phyloP scores from a whole-genome alignment of 2,113 vertebrate genomes.

The Boleophthalmus pectinirostris region DNA sequence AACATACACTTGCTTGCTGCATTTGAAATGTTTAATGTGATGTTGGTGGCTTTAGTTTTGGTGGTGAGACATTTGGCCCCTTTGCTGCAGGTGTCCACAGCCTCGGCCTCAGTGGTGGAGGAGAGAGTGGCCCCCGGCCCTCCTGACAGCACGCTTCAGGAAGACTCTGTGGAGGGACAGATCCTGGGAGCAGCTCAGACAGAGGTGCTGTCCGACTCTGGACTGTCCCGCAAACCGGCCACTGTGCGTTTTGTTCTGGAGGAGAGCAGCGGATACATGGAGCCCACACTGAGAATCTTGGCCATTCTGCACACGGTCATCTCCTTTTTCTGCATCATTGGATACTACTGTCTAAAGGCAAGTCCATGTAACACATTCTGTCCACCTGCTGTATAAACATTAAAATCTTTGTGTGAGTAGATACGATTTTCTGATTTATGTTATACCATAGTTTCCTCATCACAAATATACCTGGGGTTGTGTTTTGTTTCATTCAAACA shows the following conservation, averaged over 20 bases:
- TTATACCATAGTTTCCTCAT: no score
- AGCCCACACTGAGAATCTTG: constrained; percentile 89
- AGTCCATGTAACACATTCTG: background rate
- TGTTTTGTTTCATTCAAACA: no score
- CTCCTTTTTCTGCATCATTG: constrained; percentile 98
- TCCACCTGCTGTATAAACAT: background rate
- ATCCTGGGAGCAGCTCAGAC: constrained; percentile 23
- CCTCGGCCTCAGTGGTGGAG: constrained; percentile 82
- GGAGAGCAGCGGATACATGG: constrained; percentile 98
- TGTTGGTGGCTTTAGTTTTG: background rate
- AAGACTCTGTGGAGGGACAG: constrained; percentile 61
- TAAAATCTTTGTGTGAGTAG: background rate
- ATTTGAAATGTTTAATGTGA: background rate
- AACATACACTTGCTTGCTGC: background rate
- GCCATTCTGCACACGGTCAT: constrained; percentile 94
- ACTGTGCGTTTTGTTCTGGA: constrained; percentile 91
- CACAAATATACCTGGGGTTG: no score
- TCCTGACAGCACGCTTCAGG: constrained; percentile 53
- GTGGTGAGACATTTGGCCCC: background rate
- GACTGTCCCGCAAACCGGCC: constrained; percentile 62
- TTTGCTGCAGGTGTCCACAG: constrained; percentile 87
- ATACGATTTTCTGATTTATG: background rate
- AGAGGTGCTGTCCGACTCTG: constrained; percentile 43
- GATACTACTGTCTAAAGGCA: constrained; percentile 96
- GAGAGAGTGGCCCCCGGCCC: constrained; percentile 75